Conservation (phyloP, 2,888 invertebrate species). For the Tetheella fluctuosa region DNA sequence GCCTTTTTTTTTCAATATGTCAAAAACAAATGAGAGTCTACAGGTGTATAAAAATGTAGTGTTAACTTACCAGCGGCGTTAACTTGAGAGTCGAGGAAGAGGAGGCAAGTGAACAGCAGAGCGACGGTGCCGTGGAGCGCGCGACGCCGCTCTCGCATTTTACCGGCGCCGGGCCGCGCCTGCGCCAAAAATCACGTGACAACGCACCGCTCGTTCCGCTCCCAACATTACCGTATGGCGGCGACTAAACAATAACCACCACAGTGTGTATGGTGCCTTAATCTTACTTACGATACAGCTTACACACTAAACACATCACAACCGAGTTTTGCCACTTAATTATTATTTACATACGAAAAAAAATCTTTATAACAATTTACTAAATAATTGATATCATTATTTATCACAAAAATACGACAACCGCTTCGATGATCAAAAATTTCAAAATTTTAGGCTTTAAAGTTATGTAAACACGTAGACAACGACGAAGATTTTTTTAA, state of each 20-base stretch:
- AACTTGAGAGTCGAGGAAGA: conserved; percentile 75
- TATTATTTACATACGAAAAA: conserved; percentile 41
- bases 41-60: conserved; percentile 30
- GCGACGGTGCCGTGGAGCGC: conserved; percentile 76
- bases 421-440: conserved; percentile 81
- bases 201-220: conserved; percentile 55
- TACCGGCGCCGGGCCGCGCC: conserved; percentile 82
- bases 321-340: conserved; percentile 82
- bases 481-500: conserved; percentile 54
- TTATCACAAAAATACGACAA: conserved; percentile 83
- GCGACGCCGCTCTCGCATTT: conserved; percentile 81
- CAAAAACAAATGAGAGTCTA: conserved; percentile 51
- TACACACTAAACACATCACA: conserved; percentile 82
- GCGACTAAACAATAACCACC: conserved; percentile 46
- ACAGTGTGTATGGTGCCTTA: conserved; percentile 18
- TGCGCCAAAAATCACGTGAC: conserved; percentile 78
- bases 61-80: conserved; percentile 74
- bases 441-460: conserved; percentile 58
- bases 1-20: not conserved
- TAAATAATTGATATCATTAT: conserved; percentile 47
- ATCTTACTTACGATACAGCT: conserved; percentile 71
- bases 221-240: conserved; percentile 71
- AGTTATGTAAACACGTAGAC: conserved; percentile 67
- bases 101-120: conserved; percentile 75
- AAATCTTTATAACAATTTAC: conserved; percentile 31